Evolutionary conservation across 1,140 invertebrate species (phyloP).

Genomic region (Babylonia areolata): DNA sequence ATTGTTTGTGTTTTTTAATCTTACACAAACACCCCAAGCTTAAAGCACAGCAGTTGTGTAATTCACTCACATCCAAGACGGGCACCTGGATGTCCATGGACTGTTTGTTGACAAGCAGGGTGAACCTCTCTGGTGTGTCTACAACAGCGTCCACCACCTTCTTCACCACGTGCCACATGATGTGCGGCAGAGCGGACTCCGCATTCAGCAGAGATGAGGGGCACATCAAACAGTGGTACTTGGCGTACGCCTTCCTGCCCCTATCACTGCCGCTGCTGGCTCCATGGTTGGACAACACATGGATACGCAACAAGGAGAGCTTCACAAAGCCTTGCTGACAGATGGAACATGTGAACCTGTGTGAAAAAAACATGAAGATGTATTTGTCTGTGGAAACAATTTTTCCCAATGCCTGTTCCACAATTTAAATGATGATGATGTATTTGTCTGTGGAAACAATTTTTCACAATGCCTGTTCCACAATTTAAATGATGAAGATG

Average conservation of each 20-base stretch:
- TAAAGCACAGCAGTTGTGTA: too few species aligned
- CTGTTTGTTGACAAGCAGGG: neutral
- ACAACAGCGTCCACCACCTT: neutral
- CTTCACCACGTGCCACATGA: constrained; percentile 24
- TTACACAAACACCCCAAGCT: too few species aligned
- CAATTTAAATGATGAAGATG: too few species aligned
- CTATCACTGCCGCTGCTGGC: neutral
- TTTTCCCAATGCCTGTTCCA: too few species aligned
- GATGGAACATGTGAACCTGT: constrained; percentile 9
- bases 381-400: too few species aligned
- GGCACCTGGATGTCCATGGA: neutral
- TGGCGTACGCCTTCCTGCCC: neutral
- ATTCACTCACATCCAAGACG: neutral
- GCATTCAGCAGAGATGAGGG: neutral
- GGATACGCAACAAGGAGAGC: neutral
- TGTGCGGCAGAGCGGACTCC: neutral
- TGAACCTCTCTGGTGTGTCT: neutral
- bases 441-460: too few species aligned
- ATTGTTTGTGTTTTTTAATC: too few species aligned
- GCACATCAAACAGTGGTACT: neutral
- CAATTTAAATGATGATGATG: too few species aligned
- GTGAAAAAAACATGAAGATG: too few species aligned
- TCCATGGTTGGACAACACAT: neutral
- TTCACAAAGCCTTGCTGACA: constrained; percentile 18
- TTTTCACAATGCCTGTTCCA: too few species aligned